These are phyloP conservation scores for Drosophila prosaltans DNA, from an alignment of 1,140 invertebrate genomes.

Conservation along the genomic window DNA sequence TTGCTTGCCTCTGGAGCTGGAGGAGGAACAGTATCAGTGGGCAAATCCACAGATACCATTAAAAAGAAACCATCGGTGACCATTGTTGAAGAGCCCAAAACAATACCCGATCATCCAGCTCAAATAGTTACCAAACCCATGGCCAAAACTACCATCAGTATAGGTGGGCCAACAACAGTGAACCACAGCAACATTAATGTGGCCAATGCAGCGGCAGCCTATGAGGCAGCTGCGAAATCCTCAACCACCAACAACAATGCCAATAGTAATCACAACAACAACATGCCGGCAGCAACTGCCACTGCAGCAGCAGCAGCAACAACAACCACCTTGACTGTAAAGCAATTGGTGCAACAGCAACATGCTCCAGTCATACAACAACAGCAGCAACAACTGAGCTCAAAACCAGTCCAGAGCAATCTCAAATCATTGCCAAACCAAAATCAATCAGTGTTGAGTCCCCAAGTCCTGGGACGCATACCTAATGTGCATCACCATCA, in stretches of 20 bases:
- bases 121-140: constrained; percentile 37
- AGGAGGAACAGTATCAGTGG: constrained; percentile 46
- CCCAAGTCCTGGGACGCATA: constrained; percentile 68
- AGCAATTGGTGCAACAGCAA: constrained; percentile 78
- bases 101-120: constrained; percentile 58
- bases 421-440: constrained; percentile 20
- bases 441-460: constrained; percentile 54
- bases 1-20: constrained; percentile 49
- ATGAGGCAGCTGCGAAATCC: constrained; percentile 39
- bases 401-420: constrained; percentile 26
- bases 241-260: constrained; percentile 27
- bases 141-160: constrained; percentile 67
- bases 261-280: constrained; percentile 49
- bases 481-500: constrained; percentile 70
- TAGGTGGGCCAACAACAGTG: constrained; percentile 39
- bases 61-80: constrained; percentile 80
- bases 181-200: constrained; percentile 40
- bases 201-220: constrained; percentile 48
- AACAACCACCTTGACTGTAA: constrained; percentile 72
- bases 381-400: constrained; percentile 66
- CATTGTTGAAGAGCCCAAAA: constrained; percentile 77
- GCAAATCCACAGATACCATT: constrained; percentile 77
- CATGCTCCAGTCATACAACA: constrained; percentile 77
- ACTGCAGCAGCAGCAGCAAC: constrained; percentile 16
- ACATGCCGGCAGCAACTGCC: neutral